phyloP scores from a whole-genome alignment of 2,797 vertebrate species.

The Acanthopagrus latus region DNA sequence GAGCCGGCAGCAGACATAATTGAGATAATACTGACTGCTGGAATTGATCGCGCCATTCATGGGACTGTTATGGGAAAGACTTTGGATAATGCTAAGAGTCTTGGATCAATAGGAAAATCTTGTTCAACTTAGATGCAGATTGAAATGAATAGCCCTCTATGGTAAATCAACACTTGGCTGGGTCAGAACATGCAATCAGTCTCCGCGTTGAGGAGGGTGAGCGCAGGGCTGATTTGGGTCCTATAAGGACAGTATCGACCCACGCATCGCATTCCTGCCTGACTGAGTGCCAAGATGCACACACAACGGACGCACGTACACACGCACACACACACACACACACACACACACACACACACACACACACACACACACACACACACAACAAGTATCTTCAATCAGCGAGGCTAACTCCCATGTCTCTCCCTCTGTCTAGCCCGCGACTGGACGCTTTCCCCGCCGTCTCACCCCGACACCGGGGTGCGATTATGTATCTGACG shows the following conservation, averaged over 20 bases:
- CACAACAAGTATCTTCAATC: slow-evolving; percentile 47
- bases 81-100: slow-evolving; percentile 52
- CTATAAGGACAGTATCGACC: slow-evolving; percentile 66
- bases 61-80: slow-evolving; percentile 47
- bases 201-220: slow-evolving; percentile 20
- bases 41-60: slow-evolving; percentile 44
- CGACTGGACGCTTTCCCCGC: slow-evolving; percentile 8
- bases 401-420: slow-evolving; percentile 44
- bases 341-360: slow-evolving; percentile 19
- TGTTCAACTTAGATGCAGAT: slow-evolving; percentile 54
- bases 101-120: slow-evolving; percentile 68
- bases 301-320: slow-evolving; percentile 6
- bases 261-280: slow-evolving; percentile 31
- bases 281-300: slow-evolving; percentile 48
- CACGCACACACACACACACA: slow-evolving; percentile 11
- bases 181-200: slow-evolving; percentile 51
- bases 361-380: slow-evolving; percentile 12
- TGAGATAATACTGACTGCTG: slow-evolving; percentile 22
- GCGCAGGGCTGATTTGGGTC: slow-evolving; percentile 44
- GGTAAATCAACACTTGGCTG: slow-evolving; percentile 55
- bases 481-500: slow-evolving; percentile 30
- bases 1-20: slow-evolving; percentile 8
- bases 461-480: slow-evolving; percentile 17
- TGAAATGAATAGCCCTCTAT: slow-evolving; percentile 61
- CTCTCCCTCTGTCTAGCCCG: slow-evolving; percentile 35